Evolutionary conservation across 2,888 invertebrate species (phyloP).

Genomic region (Carterocephalus palaemon): DNA sequence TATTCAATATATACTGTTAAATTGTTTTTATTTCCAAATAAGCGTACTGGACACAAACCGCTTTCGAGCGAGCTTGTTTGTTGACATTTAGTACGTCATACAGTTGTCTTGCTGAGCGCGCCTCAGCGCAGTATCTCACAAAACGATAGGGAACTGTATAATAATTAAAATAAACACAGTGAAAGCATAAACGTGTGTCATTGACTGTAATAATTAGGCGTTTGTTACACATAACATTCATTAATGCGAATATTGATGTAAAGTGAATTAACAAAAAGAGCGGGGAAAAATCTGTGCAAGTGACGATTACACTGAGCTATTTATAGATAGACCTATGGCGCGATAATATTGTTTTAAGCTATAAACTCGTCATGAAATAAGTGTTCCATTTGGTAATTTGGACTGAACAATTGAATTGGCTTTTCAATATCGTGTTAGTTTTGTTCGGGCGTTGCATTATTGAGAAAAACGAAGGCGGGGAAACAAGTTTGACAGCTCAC

Average conservation of each 20-base stretch:
- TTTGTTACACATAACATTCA: constrained; percentile 27
- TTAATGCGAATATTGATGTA: constrained; percentile 39
- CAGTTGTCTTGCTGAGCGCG: constrained; percentile 62
- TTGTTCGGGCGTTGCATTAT: constrained; percentile 19
- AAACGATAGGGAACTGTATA: constrained; percentile 45
- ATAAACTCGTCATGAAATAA: constrained; percentile 34
- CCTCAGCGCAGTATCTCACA: constrained; percentile 57
- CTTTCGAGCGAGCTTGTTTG: constrained; percentile 40
- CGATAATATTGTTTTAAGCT: constrained; percentile 50
- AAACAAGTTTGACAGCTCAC: constrained; percentile 75
- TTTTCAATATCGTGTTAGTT: constrained; percentile 20
- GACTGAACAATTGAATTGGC: constrained; percentile 20
- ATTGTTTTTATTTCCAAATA: constrained; percentile 22
- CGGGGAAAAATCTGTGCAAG: constrained; percentile 68
- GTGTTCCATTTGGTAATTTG: constrained; percentile 39
- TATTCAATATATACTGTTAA: background rate
- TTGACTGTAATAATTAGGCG: constrained; percentile 35
- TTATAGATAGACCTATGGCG: constrained; percentile 63
- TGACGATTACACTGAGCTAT: constrained; percentile 66
- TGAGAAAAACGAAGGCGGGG: constrained; percentile 50
- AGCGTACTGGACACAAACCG: constrained; percentile 40
- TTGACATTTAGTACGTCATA: constrained; percentile 54
- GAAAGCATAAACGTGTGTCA: constrained; percentile 43
- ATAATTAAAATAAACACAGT: constrained; percentile 42
- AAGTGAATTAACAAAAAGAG: constrained; percentile 59